phyloP scores from a whole-genome alignment of 2,797 vertebrate species.

The Myripristis murdjan region DNA sequence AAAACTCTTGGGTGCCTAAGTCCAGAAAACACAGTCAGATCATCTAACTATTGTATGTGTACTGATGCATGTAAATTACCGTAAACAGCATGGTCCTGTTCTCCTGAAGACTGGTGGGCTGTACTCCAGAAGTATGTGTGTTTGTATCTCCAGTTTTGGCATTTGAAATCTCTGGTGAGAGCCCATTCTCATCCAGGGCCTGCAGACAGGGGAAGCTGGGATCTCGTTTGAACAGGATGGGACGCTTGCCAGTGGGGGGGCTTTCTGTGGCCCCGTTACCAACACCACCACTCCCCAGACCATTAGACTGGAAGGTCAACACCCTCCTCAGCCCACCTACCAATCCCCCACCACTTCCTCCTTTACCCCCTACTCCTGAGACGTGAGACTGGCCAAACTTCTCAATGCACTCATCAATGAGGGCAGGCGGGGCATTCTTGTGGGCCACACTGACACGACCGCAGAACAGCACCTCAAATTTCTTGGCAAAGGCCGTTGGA shows the following conservation, averaged over 20 bases:
- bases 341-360: slow-evolving; percentile 51
- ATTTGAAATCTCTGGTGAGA: slow-evolving; percentile 88
- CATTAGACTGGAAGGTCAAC: slow-evolving; percentile 84
- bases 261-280: slow-evolving; percentile 63
- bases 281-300: slow-evolving; percentile 36
- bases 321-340: slow-evolving; percentile 79
- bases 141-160: slow-evolving; percentile 78
- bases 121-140: slow-evolving; percentile 84
- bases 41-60: no score
- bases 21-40: no score
- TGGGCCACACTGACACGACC: slow-evolving; percentile 94
- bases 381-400: slow-evolving; percentile 90
- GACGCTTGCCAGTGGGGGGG: slow-evolving; percentile 65
- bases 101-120: slow-evolving; percentile 94
- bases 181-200: slow-evolving; percentile 91
- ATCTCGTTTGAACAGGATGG: slow-evolving; percentile 88
- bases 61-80: slow-evolving; percentile 78
- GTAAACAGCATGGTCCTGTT: slow-evolving; percentile 98
- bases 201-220: slow-evolving; percentile 86
- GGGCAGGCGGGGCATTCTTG: slow-evolving; percentile 95
- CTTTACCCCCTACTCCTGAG: slow-evolving; percentile 48
- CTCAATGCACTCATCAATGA: slow-evolving; percentile 98
- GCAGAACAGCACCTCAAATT: slow-evolving; percentile 97
- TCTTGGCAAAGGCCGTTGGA: slow-evolving; percentile 93
- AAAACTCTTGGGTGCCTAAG: no score